Base-by-base conservation (phyloP, 2,888 invertebrate genomes). In the Eumerus sabulonum region DNA sequence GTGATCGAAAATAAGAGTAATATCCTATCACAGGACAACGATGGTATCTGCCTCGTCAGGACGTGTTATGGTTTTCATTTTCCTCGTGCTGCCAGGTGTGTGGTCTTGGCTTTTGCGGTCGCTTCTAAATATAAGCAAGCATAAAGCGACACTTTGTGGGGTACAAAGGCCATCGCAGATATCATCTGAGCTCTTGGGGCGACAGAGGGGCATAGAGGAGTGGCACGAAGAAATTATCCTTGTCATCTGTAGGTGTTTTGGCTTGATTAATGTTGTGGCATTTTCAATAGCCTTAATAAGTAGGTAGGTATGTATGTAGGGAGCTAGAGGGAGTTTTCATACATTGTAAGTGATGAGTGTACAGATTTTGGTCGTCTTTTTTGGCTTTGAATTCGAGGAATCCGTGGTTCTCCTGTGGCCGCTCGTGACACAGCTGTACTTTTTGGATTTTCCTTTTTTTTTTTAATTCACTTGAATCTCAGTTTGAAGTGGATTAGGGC, bases 191-290 rank as follows among this genome's bases (percentile, higher is more conserved):
- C 42, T 11, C 56, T 36, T 60, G 45, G 48, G 54, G 13, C 57
- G 40, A 54, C 64, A 36, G 53, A 64, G 53, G 44, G 17, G 27
- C 27, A 4, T 27, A 27, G 27, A 27, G 42, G 53, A 47, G n/a
- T 63, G 38, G 53, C 63, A 40, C 59, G 59, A 51, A 38, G 14
- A 74, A 74, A 79, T 79, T 79, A 79, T 64, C 60, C 68, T 64
- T 73, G 73, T 74, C 79, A 74, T 72, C 77, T 77, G 67, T 77
- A 77, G 72, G 72, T 77, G 77, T 67, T 77, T 79, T 74, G 79
- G 54, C 74, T 73, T 74, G 79, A 79, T 79, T 79, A 79, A 79
- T 79, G 79, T 79, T 64, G 53, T 74, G 74, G 73, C 64, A 64
- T 45, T 79, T 73, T 70, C 70, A 74, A 74, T 64, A 63, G 79